Conservation (phyloP, 2,888 invertebrate genomes). For the Nephrotoma guestfalica region DNA sequence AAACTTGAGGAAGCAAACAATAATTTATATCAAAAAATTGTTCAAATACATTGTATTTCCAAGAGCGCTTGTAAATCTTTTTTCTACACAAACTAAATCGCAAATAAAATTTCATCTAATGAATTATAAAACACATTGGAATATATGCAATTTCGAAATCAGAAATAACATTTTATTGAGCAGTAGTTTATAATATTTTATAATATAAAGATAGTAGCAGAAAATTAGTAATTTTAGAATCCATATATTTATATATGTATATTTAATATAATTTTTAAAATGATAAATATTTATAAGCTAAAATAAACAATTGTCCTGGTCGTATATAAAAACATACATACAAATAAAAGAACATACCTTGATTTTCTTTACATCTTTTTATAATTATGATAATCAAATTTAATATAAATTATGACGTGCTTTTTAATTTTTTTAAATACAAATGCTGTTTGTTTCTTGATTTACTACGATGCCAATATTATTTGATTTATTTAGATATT, state of each 20-base stretch:
- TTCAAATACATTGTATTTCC: too few relatives aligned
- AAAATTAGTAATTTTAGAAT: not conserved
- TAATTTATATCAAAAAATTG: too few relatives aligned
- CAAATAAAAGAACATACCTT: not conserved
- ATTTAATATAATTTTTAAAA: not conserved
- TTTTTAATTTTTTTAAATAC: not conserved
- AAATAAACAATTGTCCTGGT: not conserved
- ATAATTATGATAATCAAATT: not conserved
- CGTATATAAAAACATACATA: not conserved
- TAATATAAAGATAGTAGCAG: not conserved
- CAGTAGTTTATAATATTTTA: not conserved
- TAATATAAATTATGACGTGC: not conserved
- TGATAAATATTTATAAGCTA: not conserved
- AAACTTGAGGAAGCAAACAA: too few relatives aligned
- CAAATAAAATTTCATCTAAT: too few relatives aligned
- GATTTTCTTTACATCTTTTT: not conserved
- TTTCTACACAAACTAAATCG: too few relatives aligned
- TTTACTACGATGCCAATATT: not conserved
- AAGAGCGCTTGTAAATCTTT: too few relatives aligned
- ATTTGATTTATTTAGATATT: not conserved
- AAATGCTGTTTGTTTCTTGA: not conserved
- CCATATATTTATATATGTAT: not conserved
- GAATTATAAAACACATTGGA: not conserved
- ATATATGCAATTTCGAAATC: not conserved
- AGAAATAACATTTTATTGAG: not conserved